These are phyloP conservation scores for Procambarus clarkii DNA, from an alignment of 1,140 invertebrate genomes.

Conservation along the genomic window DNA sequence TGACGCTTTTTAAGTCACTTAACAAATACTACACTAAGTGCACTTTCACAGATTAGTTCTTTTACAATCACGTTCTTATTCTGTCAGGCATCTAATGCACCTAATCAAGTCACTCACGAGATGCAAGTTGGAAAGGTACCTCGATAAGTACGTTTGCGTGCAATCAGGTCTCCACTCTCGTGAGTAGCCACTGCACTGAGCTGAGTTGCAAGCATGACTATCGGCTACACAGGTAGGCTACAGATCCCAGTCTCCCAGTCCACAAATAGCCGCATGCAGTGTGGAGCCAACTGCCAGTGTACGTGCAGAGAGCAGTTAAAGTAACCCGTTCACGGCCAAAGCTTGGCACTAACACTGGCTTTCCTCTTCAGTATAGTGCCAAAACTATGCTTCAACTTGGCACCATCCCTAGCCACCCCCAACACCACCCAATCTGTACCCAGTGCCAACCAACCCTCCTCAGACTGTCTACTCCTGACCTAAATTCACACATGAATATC, in stretches of 20 bases:
- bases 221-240: background rate
- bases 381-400: slow-evolving; percentile 63
- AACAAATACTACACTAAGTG: background rate
- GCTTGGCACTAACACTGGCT: slow-evolving; percentile 24
- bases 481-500: background rate
- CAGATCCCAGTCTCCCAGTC: slow-evolving; percentile 1
- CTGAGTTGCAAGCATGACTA: slow-evolving; percentile 58
- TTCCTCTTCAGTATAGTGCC: slow-evolving; percentile 30
- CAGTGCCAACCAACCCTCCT: background rate
- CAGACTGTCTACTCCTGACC: background rate
- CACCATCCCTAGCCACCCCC: slow-evolving; percentile 43
- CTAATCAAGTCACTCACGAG: background rate
- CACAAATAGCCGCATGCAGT: slow-evolving; percentile 51
- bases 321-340: slow-evolving; percentile 5
- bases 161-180: slow-evolving; percentile 1
- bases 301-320: slow-evolving; percentile 38
- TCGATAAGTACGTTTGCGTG: slow-evolving; percentile 33
- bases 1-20: slow-evolving; percentile 6
- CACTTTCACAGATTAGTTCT: background rate
- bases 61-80: slow-evolving; percentile 20
- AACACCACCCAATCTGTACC: slow-evolving; percentile 12
- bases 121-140: slow-evolving; percentile 24
- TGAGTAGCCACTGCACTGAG: slow-evolving; percentile 29
- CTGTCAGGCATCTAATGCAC: slow-evolving; percentile 15
- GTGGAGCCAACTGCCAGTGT: slow-evolving; percentile 43